Base-by-base conservation (phyloP, 2,113 vertebrate genomes). In the Callaeas wilsoni region DNA sequence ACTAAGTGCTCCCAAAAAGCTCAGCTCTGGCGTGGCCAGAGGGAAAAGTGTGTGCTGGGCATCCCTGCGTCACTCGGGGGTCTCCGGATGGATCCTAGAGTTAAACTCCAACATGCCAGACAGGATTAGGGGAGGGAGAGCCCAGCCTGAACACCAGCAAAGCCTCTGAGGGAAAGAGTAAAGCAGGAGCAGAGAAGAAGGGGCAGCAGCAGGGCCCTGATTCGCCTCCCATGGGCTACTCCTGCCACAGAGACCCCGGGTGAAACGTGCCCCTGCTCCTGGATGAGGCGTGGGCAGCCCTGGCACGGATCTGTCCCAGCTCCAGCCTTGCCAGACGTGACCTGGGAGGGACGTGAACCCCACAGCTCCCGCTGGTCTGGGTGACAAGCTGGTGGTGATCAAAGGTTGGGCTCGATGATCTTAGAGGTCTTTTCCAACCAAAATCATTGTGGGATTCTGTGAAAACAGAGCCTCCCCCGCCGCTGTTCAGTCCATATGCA, bases 31-130 rank as follows among this genome's bases (percentile, higher is more conserved):
- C 2, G 4, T 4, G 49, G 86, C 6, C 0, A 30, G 60, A 82
- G 73, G 77, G 80, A 42, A 78, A 3, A 39, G 60, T 18, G n/a
- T 1, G 13, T 63, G 91, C 41, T 3, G 2, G 18, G 50, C 44
- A 29, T n/a, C 69, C 5, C 60, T 4, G 1, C 0, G 0, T 18
- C 5, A 0, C n/a, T 55, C 82, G 0, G 0, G 35, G 57, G 13
- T 23, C 69, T 90, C 69, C 21, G 21, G 50, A 8, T 6, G 49
- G 37, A 88, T 29, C 41, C n/a, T 32, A 9, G 76, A 77, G 80
- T 37, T 39, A 12, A 79, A 70, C 44, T 56, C n/a, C 46, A 21
- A 4, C 4, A 2, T 0, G 8, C 33, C 3, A 53, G 49, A 13
- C 50, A 56, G 52, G n/a, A 26, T 37, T 7, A 80, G 21, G 37